Evolutionary conservation across 2,888 invertebrate genomes (phyloP), one percentile per base, ranked within the genome.

Genomic region (Amphipoea lucens): DNA sequence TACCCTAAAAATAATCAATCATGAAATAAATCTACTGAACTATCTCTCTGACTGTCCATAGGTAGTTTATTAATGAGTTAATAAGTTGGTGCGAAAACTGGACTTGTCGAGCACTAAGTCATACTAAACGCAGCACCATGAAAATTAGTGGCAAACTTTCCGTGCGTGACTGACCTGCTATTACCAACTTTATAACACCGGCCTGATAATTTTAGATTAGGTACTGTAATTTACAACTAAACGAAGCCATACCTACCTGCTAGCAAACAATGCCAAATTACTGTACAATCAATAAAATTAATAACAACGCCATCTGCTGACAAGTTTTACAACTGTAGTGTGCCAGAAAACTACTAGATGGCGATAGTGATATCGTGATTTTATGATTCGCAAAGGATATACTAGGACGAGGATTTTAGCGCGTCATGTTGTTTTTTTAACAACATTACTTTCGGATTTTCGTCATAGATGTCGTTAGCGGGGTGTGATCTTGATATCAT

Each of bases 141-240:
- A 86, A 89, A 91, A 90, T 89, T 85, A 87, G 77, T 74, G 84
- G 77, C 65, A 78, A 90, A 90, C 85, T 90, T 91, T 87, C 74
- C 65, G 89, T 84, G 88, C 90, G 90, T 91, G 91, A 88, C 89
- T 86, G 88, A 86, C 85, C 88, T 77, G 67, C 71, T 79, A 77
- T 85, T 79, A 73, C 72, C 57, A 86, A 84, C 83, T 82, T 88
- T 83, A 74, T 83, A 87, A 87, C 82, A 79, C 80, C 45, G 66
- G 69, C 57, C n/a, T 12, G 36, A 79, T 79, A 73, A 87, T 85
- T 77, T 79, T 42, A 71, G 62, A 80, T 78, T 68, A 36, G 36
- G 36, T 36, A 85, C 67, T 63, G 51, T 67, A 62, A 76, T 80
- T 67, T 57, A 76, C 65, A 63, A 77, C 54, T 82, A 78, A 78